Evolutionary conservation across 92 coral and sea anemone genomes (phyloP).

Genomic region (Montipora capitata): DNA sequence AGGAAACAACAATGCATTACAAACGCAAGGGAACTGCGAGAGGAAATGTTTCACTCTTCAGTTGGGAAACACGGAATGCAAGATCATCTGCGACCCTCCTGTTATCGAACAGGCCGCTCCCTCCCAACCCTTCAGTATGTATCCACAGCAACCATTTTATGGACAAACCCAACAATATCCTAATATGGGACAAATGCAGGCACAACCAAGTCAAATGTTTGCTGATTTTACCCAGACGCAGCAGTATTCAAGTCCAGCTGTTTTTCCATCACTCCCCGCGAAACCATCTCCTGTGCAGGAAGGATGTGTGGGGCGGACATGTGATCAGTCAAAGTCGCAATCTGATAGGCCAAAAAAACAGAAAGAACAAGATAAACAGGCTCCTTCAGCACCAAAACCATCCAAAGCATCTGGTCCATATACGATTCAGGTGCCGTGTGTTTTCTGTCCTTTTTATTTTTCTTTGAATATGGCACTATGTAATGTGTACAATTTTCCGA

Average conservation of each 20-base stretch:
- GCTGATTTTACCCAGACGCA: constrained; percentile 55
- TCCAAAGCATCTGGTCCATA: constrained; percentile 45
- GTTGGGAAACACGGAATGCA: constrained; percentile 77
- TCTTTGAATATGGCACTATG: too few species aligned
- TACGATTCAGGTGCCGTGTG: constrained; percentile 31
- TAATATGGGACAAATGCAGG: constrained; percentile 40
- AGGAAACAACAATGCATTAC: constrained; percentile 19
- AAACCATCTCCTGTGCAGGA: constrained; percentile 40
- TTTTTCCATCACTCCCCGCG: background rate
- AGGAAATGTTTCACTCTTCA: constrained; percentile 79
- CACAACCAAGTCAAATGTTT: constrained; percentile 50
- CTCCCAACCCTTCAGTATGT: constrained; percentile 12
- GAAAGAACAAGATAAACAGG: constrained; percentile 43
- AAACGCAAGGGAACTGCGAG: constrained; percentile 66
- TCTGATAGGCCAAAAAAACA: constrained; percentile 36
- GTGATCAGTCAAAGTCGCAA: constrained; percentile 33
- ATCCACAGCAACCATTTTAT: constrained; percentile 55
- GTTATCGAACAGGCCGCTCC: constrained; percentile 48
- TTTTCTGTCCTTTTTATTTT: background rate
- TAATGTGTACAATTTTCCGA: too few species aligned
- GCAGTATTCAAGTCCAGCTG: constrained; percentile 24
- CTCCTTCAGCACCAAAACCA: constrained; percentile 49
- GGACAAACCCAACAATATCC: constrained; percentile 76
- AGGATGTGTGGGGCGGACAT: constrained; percentile 53
- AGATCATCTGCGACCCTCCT: constrained; percentile 83